Percentiles rank a stretch among this genome's conserved stretches.
These are phyloP conservation scores for Knipowitschia caucasica DNA, from an alignment of 2,797 vertebrate genomes.

Conservation along the genomic window DNA sequence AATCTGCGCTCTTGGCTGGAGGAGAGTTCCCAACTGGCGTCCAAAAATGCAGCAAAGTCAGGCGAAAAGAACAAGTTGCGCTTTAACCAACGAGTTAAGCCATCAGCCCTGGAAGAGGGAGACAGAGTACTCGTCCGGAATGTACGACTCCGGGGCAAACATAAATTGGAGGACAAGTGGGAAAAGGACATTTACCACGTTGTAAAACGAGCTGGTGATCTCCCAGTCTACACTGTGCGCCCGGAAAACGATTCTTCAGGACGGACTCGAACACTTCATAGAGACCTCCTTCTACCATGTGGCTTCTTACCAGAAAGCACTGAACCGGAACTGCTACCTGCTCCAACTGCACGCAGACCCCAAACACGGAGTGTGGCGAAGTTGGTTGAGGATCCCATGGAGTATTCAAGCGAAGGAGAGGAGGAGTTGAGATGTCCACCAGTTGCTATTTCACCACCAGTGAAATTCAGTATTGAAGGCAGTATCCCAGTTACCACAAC, in stretches of 20 bases:
- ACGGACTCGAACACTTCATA: not conserved
- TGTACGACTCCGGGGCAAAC: too few species aligned
- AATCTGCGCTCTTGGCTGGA: not conserved
- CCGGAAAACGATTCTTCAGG: not conserved
- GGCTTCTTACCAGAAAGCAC: not conserved
- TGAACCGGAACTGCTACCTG: not conserved
- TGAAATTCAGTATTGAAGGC: not conserved
- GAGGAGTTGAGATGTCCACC: not conserved
- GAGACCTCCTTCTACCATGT: slow-evolving; percentile 4
- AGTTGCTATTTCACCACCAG: not conserved
- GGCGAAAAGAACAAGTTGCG: too few species aligned
- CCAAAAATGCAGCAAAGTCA: not conserved
- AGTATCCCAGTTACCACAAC: not conserved
- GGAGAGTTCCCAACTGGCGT: not conserved
- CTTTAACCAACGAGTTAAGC: not conserved
- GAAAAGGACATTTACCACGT: too few species aligned
- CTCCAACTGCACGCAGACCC: not conserved
- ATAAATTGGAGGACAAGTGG: too few species aligned
- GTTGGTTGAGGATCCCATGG: not conserved
- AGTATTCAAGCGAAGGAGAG: not conserved
- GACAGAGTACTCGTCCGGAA: not conserved
- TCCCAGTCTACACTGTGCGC: too few species aligned
- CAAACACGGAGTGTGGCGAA: not conserved
- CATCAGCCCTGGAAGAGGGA: not conserved
- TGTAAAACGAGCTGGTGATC: too few species aligned